Conservation (phyloP, 2,888 invertebrate species). For the Mythimna impura region DNA sequence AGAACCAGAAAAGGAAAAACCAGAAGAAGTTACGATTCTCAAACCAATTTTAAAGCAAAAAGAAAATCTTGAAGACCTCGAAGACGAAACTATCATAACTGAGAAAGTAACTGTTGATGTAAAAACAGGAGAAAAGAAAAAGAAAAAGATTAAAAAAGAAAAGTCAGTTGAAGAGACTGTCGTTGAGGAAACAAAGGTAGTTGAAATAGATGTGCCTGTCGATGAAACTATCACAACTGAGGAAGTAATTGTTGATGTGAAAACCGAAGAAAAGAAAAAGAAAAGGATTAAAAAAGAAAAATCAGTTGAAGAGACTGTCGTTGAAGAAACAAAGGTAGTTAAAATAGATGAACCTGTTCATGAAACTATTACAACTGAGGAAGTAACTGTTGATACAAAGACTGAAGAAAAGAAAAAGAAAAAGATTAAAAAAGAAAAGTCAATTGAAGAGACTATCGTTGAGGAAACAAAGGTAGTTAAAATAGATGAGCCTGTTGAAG, state of each 20-base stretch:
- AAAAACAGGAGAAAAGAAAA: constrained; percentile 38
- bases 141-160: constrained; percentile 60
- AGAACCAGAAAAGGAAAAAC: no score
- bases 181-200: constrained; percentile 52
- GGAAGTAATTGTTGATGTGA: constrained; percentile 46
- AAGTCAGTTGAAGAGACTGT: constrained; percentile 59
- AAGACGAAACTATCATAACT: constrained; percentile 8
- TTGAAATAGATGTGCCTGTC: constrained; percentile 51
- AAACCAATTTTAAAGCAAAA: constrained; percentile 41
- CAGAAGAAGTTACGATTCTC: not conserved
- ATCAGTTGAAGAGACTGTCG: constrained; percentile 50
- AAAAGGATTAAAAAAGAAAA: constrained; percentile 65
- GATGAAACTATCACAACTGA: constrained; percentile 54
- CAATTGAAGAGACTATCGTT: constrained; percentile 55
- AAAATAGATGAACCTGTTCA: constrained; percentile 52
- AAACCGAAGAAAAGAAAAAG: constrained; percentile 39
- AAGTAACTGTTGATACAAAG: constrained; percentile 25
- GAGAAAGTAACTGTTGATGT: constrained; percentile 29
- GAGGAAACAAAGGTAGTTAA: constrained; percentile 41
- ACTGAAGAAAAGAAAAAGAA: constrained; percentile 41
- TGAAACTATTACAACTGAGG: constrained; percentile 21
- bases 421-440: constrained; percentile 65
- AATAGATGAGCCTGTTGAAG: constrained; percentile 60
- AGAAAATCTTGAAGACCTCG: not conserved
- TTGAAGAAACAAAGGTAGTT: constrained; percentile 51